These are phyloP conservation scores for Phaonia tiefii DNA, from an alignment of 2,888 invertebrate genomes.

Conservation along the genomic window DNA sequence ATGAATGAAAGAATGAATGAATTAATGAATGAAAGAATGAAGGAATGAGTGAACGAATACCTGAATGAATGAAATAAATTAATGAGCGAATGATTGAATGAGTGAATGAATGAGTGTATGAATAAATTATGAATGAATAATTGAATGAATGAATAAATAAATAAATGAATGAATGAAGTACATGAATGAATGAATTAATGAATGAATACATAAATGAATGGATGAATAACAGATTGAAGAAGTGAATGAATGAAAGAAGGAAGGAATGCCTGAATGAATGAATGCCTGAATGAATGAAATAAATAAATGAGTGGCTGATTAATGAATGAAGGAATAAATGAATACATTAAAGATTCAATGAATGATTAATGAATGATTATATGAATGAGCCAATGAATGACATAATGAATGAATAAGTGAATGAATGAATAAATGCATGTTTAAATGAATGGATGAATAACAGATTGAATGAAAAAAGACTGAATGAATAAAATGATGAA, in stretches of 20 bases:
- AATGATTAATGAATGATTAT: conserved; percentile 3
- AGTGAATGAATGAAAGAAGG: conserved; percentile 2
- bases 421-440: no score
- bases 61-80: conserved; percentile 5
- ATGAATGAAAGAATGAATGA: conserved; percentile 7
- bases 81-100: background rate
- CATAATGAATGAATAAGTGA: no score
- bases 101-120: background rate
- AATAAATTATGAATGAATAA: conserved; percentile 12
- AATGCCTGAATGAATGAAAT: background rate
- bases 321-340: conserved; percentile 9
- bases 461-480: no score
- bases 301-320: background rate
- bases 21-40: conserved; percentile 4
- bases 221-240: background rate
- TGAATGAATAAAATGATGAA: no score
- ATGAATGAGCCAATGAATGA: no score
- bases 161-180: conserved; percentile 3
- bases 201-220: conserved; percentile 8
- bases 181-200: conserved; percentile 9
- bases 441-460: no score
- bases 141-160: conserved; percentile 9
- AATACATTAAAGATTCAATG: background rate
- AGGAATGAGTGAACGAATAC: conserved; percentile 1
- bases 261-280: conserved; percentile 11